These are phyloP conservation scores for Prochilodus magdalenae DNA, from an alignment of 2,113 vertebrate genomes.

Conservation along the genomic window DNA sequence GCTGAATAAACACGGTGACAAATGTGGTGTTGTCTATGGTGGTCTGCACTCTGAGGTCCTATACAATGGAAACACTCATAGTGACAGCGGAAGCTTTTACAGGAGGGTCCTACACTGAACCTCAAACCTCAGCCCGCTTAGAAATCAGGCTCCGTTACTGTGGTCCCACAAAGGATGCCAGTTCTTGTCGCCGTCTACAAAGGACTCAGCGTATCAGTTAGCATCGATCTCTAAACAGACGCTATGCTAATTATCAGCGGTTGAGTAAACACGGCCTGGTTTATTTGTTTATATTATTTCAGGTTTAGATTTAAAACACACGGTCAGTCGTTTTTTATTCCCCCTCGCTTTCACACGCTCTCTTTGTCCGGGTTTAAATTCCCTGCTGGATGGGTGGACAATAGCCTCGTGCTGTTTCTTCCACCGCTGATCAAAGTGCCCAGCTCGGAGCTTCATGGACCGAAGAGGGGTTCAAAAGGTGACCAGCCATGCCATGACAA, in stretches of 20 bases:
- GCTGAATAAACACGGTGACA: constrained; percentile 34
- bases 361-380: constrained; percentile 14
- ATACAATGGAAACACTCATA: neutral
- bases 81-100: constrained; percentile 8
- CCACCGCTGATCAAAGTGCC: constrained; percentile 34
- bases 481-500: constrained; percentile 58
- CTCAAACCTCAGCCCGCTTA: neutral
- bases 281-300: neutral
- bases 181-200: no score
- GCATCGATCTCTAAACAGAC: no score
- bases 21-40: no score
- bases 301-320: neutral
- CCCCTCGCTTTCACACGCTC: neutral
- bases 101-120: neutral
- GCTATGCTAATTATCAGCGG: no score
- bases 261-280: no score
- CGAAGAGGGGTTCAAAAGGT: constrained; percentile 64
- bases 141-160: no score
- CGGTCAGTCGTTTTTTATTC: neutral
- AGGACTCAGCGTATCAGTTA: no score
- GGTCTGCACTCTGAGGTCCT: neutral
- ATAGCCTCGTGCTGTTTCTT: constrained; percentile 25
- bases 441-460: constrained; percentile 4
- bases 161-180: no score
- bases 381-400: constrained; percentile 3